Percentiles rank a stretch among this genome's conserved stretches.
phyloP scores from a whole-genome alignment of 1,140 invertebrate species.

The Aphelinus atriplicis region DNA sequence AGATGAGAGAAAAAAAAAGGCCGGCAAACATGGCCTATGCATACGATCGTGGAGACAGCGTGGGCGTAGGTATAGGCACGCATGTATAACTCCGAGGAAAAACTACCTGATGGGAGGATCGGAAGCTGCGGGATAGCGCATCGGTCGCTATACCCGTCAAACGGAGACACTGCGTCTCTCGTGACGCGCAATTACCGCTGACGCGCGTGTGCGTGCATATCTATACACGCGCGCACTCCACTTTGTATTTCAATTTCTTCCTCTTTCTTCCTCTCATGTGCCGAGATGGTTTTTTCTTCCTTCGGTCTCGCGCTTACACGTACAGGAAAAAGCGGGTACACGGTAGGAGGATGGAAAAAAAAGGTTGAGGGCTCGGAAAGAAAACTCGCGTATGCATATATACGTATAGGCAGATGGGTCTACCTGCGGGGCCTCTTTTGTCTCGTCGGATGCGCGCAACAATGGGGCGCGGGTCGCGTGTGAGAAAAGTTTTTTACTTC shows the following conservation, averaged over 20 bases:
- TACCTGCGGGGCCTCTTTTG: neutral
- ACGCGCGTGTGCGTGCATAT: constrained; percentile 25
- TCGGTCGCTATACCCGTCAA: no score
- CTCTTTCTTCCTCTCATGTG: constrained; percentile 10
- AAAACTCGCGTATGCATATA: neutral
- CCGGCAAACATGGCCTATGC: no score
- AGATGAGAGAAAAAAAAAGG: no score
- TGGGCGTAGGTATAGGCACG: no score
- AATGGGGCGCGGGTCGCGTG: neutral
- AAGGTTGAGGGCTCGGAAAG: neutral
- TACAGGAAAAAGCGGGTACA: no score
- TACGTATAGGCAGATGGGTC: neutral
- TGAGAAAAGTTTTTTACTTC: constrained; percentile 5
- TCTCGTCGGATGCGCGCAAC: neutral
- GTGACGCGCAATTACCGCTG: constrained; percentile 42
- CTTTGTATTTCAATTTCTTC: constrained; percentile 29
- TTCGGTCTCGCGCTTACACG: no score
- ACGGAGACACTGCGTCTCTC: neutral
- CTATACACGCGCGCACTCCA: neutral
- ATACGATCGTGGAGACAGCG: no score
- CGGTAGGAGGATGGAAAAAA: no score
- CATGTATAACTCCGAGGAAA: constrained; percentile 40
- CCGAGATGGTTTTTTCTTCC: constrained; percentile 10
- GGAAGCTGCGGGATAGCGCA: constrained; percentile 20
- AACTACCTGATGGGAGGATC: constrained; percentile 60